Conservation (phyloP, 2,797 vertebrate genomes). For the Siniperca undulata region DNA sequence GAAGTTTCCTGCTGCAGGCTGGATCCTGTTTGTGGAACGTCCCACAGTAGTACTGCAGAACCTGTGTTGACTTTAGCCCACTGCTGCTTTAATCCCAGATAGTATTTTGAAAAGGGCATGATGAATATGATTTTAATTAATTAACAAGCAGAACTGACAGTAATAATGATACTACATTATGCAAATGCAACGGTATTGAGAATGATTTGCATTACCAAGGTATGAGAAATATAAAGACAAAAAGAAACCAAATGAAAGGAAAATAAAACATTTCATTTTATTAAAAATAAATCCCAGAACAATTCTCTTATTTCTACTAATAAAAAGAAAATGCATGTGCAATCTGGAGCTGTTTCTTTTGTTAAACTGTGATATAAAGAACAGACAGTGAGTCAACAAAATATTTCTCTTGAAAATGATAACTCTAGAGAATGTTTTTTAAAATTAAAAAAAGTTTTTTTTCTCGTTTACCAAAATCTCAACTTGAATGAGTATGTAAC, state of each 20-base stretch:
- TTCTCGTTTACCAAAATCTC: not conserved
- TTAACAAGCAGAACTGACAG: not conserved
- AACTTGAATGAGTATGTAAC: not conserved
- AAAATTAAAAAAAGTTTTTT: not conserved
- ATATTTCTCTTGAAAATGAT: not conserved
- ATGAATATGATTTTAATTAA: slow-evolving; percentile 19
- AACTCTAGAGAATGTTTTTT: not conserved
- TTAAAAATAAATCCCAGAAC: not conserved
- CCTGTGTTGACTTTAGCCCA: slow-evolving; percentile 35
- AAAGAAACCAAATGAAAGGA: not conserved
- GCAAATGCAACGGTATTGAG: not conserved
- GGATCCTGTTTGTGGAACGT: slow-evolving; percentile 35
- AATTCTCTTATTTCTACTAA: not conserved
- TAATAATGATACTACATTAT: not conserved
- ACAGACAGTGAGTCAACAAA: not conserved
- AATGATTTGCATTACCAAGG: not conserved
- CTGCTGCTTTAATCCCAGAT: slow-evolving; percentile 23
- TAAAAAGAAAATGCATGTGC: not conserved
- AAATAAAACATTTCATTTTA: not conserved
- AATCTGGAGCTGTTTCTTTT: not conserved
- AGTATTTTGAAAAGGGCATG: slow-evolving; percentile 17
- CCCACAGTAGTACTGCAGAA: slow-evolving; percentile 21
- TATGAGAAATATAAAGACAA: not conserved
- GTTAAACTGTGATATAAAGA: not conserved
- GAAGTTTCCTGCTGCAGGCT: slow-evolving; percentile 33